Conservation (phyloP, 1,140 invertebrate species). For the Chironomus tepperi region DNA sequence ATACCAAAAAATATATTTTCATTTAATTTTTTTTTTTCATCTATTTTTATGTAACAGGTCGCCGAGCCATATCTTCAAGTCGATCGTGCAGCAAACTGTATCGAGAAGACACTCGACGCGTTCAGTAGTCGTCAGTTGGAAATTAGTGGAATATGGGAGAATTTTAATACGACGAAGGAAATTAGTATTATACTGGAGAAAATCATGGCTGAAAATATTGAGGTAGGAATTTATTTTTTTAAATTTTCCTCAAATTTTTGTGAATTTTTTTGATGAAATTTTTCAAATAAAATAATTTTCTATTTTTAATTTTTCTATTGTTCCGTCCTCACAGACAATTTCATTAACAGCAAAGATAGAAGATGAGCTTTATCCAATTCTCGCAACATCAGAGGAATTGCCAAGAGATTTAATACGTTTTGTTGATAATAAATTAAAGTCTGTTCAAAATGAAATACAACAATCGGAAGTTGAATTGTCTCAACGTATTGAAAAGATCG, state of each 20-base stretch:
- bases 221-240: conserved; percentile 44
- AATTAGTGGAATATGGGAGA: conserved; percentile 58
- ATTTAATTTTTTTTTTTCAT: conserved; percentile 31
- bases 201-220: conserved; percentile 63
- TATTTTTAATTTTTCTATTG: conserved; percentile 10
- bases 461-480: conserved; percentile 29
- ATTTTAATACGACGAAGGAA: conserved; percentile 56
- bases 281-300: not conserved
- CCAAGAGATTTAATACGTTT: conserved; percentile 48
- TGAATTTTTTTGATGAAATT: conserved; percentile 1
- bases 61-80: conserved; percentile 66
- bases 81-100: conserved; percentile 54
- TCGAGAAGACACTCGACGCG: conserved; percentile 60
- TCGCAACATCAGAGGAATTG: conserved; percentile 53
- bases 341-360: conserved; percentile 65
- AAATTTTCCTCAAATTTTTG: not conserved
- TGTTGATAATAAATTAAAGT: conserved; percentile 43
- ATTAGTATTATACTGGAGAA: conserved; percentile 56
- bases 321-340: conserved; percentile 50
- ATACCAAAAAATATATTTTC: not conserved
- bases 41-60: conserved; percentile 47
- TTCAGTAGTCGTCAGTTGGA: conserved; percentile 57
- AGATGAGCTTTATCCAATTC: conserved; percentile 65
- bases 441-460: conserved; percentile 60
- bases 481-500: conserved; percentile 50